Base-by-base conservation (phyloP, 2,797 vertebrate genomes). In the Taeniopygia guttata region DNA sequence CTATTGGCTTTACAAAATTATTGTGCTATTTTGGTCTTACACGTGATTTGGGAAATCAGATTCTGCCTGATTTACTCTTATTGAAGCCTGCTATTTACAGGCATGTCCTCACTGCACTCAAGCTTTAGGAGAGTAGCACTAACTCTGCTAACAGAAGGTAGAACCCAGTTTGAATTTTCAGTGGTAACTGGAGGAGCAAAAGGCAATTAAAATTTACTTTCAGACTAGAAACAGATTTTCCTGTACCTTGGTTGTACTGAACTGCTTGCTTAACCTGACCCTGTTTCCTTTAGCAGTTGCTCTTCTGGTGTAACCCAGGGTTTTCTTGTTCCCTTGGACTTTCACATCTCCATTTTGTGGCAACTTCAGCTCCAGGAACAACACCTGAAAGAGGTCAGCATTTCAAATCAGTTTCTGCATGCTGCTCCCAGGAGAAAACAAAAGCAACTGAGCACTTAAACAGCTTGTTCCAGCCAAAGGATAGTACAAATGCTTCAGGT, bases 331-430 rank as follows among this genome's bases (percentile, higher is more conserved):
- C 85, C 98, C 98, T 75, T 96, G 97, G 45, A 93, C 97, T 84
- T 96, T 97, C 51, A 97, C 56, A 7, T 99, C 98, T 56, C 99
- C 98, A 51, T 99, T 98, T 64, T 98, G 98, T 93, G 99, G 99
- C 84, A 99, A 97, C 78, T 99, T 99, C 75, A 99, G 97, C 96
- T 99, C 99, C 91, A 99, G 96, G 97, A 99, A 99, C 94, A 99
- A 96, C 49, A 99, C 98, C 99, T 98, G 83, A 32, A 97, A 96
- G 51, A 97, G 70, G 84, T 25, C 56, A 94, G 58, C 54, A 63
- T 59, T 92, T 91, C 58, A 72, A 62, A 84, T 75, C 55, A 90
- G 46, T 68, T 85, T 60, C 64, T 68, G 27, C 77, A 42, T 0
- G 5, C 43, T 76, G 1, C 32, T 86, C 63, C 45, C 56, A 46